Evolutionary conservation across 2,797 vertebrate genomes (phyloP).

Genomic region (Hippoglossus hippoglossus): DNA sequence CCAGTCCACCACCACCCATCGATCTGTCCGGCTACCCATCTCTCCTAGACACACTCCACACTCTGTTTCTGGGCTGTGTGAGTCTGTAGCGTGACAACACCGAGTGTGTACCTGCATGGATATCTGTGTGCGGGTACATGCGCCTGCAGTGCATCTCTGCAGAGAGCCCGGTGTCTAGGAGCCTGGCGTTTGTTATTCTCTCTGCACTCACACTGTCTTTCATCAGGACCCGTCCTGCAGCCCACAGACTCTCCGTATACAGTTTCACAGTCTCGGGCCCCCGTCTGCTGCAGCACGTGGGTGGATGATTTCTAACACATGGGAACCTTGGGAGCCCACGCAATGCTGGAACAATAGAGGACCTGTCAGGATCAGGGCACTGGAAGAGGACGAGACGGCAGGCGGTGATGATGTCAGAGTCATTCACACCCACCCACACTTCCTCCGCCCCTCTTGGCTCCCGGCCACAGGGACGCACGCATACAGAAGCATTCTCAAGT

Average conservation of each 20-base stretch:
- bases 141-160: conserved; percentile 38
- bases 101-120: conserved; percentile 30
- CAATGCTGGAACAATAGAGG: conserved; percentile 84
- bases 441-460: conserved; percentile 53
- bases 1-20: conserved; percentile 57
- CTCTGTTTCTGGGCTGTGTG: conserved; percentile 59
- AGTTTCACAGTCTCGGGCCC: conserved; percentile 82
- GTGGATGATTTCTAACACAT: conserved; percentile 91
- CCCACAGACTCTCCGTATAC: conserved; percentile 81
- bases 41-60: conserved; percentile 55
- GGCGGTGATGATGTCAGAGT: conserved; percentile 82
- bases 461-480: conserved; percentile 28
- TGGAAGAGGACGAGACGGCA: conserved; percentile 73
- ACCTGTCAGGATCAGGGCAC: conserved; percentile 81
- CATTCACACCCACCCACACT: conserved; percentile 80
- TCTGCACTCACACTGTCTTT: conserved; percentile 84
- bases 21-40: conserved; percentile 53
- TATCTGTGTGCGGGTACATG: conserved; percentile 24
- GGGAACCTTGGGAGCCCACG: conserved; percentile 83
- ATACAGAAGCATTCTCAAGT: conserved; percentile 39
- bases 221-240: conserved; percentile 84
- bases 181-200: conserved; percentile 85
- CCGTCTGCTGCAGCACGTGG: conserved; percentile 85
- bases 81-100: conserved; percentile 76
- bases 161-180: conserved; percentile 60